Evolutionary conservation across 2,113 vertebrate species (phyloP), one percentile per base, ranked within the genome.

Genomic region (Takifugu bimaculatus): DNA sequence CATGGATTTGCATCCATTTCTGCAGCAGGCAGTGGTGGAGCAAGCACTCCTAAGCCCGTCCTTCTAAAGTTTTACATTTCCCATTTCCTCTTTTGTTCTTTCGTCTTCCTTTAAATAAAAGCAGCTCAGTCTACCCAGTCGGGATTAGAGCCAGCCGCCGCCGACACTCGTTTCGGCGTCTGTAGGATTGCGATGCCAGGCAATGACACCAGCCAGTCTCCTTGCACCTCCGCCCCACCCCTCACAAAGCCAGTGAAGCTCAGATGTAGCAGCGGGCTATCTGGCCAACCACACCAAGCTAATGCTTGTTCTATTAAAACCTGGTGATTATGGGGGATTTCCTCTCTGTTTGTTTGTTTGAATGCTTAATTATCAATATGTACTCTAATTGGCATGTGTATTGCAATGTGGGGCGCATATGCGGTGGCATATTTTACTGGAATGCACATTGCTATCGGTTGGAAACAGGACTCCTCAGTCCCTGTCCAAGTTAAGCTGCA

Each of bases 1-100:
- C 90, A 91, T 90, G 91, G 89, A 91, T 92, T 91, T 90, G 88
- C 88, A 88, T 89, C 86, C 65, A 63, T 86, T 89, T 77, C 60
- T 65, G 61, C 47, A 35, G 27, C 66, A 71, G 58, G 58, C 72
- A 68, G 65, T 60, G 57, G 13, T 42, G 45, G 75, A 70, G 72
- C 59, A 50, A 75, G 86, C 67, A 64, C 70, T 82, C 52, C 70
- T 87, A 88, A 91, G 85, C 86, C 69, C 26, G 72, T 71, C 69
- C 75, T 85, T 86, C 86, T 65, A 82, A 88, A 88, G 85, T 83
- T 91, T 90, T 85, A 83, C 86, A 85, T 80, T 88, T 88, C 70
- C 78, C 74, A 59, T 81, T 88, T 76, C 80, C 78, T 80, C 75
- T 66, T 86, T 86, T 80, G 75, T 88, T 88, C 85, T 83, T 85